Percentiles rank a stretch among this genome's conserved stretches.
These are phyloP conservation scores for Corythucha ciliata DNA, from an alignment of 2,888 invertebrate species.

Conservation along the genomic window DNA sequence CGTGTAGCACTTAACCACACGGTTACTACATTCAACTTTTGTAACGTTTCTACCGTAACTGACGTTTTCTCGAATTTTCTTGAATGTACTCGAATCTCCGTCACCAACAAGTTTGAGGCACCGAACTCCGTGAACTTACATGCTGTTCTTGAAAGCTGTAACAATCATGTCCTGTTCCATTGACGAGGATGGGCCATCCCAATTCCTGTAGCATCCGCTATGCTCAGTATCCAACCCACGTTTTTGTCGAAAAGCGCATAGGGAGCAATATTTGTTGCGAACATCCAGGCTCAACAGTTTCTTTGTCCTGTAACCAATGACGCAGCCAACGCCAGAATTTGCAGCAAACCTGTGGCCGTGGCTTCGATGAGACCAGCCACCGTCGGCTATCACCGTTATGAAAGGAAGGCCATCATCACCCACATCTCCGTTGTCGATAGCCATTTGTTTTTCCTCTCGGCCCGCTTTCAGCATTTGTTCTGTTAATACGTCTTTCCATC, in stretches of 20 bases:
- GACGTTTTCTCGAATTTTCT: too few relatives aligned
- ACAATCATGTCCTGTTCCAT: conserved; percentile 13
- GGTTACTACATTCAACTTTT: too few relatives aligned
- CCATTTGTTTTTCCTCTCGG: neutral
- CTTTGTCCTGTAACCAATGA: neutral
- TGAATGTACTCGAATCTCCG: too few relatives aligned
- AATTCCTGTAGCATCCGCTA: conserved; percentile 1
- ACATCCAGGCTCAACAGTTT: conserved; percentile 3
- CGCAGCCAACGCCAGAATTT: conserved; percentile 3
- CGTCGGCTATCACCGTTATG: conserved; percentile 9
- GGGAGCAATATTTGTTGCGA: conserved; percentile 8
- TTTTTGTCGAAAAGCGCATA: neutral
- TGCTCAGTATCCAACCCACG: neutral
- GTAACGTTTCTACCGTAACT: too few relatives aligned
- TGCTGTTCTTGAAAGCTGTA: neutral
- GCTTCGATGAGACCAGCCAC: conserved; percentile 4
- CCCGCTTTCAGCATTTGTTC: neutral
- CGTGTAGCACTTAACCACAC: too few relatives aligned
- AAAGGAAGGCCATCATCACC: neutral
- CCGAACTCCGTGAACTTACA: neutral
- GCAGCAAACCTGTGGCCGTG: conserved; percentile 3
- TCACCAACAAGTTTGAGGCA: too few relatives aligned
- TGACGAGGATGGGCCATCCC: neutral
- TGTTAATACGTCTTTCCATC: neutral
- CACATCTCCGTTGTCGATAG: neutral